Evolutionary conservation across 1,140 invertebrate genomes (phyloP).

Genomic region (Neodiprion lecontei): DNA sequence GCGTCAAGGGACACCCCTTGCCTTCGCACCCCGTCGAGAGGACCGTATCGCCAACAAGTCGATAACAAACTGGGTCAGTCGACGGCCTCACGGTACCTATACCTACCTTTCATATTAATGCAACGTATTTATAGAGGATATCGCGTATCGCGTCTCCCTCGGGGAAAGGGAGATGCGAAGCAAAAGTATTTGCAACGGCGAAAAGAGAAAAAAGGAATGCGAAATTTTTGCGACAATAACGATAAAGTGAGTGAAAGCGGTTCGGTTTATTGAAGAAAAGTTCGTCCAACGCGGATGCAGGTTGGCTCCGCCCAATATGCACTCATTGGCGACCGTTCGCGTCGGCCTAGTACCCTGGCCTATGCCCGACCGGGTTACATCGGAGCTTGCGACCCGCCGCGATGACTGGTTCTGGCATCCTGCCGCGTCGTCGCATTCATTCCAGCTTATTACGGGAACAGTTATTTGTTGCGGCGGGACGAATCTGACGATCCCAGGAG

Average conservation of each 20-base stretch:
- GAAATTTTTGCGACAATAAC: constrained; percentile 24
- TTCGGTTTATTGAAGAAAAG: neutral
- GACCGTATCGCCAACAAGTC: constrained; percentile 45
- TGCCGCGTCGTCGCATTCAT: constrained; percentile 55
- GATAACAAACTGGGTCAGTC: constrained; percentile 52
- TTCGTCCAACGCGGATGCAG: constrained; percentile 36
- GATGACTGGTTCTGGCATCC: constrained; percentile 48
- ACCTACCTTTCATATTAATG: neutral
- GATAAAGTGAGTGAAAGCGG: neutral
- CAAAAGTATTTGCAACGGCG: constrained; percentile 15
- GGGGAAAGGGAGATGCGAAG: constrained; percentile 13
- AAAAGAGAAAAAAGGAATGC: neutral
- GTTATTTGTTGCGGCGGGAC: constrained; percentile 45
- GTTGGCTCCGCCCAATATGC: constrained; percentile 54
- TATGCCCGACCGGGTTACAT: constrained; percentile 45
- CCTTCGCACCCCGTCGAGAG: neutral
- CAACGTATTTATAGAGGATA: neutral
- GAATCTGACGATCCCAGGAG: constrained; percentile 24
- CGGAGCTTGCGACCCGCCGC: constrained; percentile 30
- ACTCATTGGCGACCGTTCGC: constrained; percentile 58
- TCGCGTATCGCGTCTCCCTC: constrained; percentile 3
- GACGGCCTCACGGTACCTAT: neutral
- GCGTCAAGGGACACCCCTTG: too few species aligned
- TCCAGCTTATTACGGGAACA: constrained; percentile 35
- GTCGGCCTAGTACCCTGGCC: constrained; percentile 58